Evolutionary conservation across 92 coral and sea anemone species (phyloP).

Genomic region (Epizoanthus ramosus): DNA sequence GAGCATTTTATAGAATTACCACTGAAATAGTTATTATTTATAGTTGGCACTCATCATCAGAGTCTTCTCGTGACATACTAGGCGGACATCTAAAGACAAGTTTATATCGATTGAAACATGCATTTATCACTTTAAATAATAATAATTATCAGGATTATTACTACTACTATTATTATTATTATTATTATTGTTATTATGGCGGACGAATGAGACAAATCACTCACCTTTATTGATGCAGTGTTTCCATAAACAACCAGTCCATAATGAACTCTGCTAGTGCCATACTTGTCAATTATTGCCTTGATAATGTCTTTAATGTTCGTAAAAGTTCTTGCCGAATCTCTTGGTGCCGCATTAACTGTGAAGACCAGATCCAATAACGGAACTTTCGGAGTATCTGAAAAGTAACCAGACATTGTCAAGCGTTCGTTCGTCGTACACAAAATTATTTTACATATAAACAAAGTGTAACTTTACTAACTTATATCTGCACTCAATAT

Average conservation of each 20-base stretch:
- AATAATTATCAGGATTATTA: no score
- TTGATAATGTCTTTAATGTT: slow-evolving; percentile 73
- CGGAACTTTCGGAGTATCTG: slow-evolving; percentile 69
- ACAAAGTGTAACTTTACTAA: background rate
- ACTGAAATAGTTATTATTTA: background rate
- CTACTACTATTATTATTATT: no score
- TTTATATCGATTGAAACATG: no score
- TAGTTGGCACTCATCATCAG: no score
- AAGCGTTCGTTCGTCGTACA: background rate
- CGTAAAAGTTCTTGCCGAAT: slow-evolving; percentile 54
- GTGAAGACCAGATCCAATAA: slow-evolving; percentile 81
- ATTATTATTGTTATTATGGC: no score
- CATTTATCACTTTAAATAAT: no score
- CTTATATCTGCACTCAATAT: background rate
- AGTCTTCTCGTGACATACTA: no score
- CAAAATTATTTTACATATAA: background rate
- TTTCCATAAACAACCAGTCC: slow-evolving; percentile 83
- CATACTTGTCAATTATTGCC: slow-evolving; percentile 67
- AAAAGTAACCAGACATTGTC: background rate
- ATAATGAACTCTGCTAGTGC: slow-evolving; percentile 66
- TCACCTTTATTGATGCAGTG: slow-evolving; percentile 59
- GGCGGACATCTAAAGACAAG: no score
- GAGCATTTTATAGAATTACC: no score
- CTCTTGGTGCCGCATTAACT: slow-evolving; percentile 64
- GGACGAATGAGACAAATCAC: background rate